Percentiles rank a stretch among this genome's conserved stretches.
Conservation (phyloP, 2,888 invertebrate genomes). For the Branchipolynoe longqiensis region DNA sequence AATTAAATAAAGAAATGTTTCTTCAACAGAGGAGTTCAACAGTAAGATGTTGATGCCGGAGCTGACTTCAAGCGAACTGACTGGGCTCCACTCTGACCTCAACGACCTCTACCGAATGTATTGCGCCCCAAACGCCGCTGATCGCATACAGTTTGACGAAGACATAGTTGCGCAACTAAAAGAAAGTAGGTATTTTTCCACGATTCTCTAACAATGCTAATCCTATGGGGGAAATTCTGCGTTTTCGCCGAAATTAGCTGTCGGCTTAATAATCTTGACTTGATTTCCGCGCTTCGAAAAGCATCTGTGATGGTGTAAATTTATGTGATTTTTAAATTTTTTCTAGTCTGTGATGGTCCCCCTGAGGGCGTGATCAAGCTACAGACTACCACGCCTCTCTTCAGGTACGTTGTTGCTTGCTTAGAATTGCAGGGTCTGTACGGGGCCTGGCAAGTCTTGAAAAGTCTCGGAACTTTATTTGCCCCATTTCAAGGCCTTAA, state of each 20-base stretch:
- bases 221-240: too few relatives aligned
- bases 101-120: conserved; percentile 87
- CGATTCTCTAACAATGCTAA: too few relatives aligned
- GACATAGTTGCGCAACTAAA: conserved; percentile 85
- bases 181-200: conserved; percentile 82
- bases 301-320: too few relatives aligned
- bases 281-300: too few relatives aligned
- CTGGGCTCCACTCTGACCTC: conserved; percentile 86
- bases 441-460: too few relatives aligned
- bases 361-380: conserved; percentile 87
- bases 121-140: conserved; percentile 85
- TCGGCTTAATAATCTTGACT: too few relatives aligned
- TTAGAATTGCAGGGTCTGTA: too few relatives aligned
- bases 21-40: conserved; percentile 88
- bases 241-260: too few relatives aligned
- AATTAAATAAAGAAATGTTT: neutral
- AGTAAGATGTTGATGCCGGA: conserved; percentile 90
- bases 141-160: conserved; percentile 85
- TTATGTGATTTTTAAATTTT: too few relatives aligned
- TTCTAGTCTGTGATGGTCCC: conserved; percentile 85
- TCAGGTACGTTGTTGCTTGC: too few relatives aligned
- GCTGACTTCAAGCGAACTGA: conserved; percentile 85
- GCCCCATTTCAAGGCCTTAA: too few relatives aligned
- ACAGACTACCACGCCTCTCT: conserved; percentile 89
- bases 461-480: too few relatives aligned